Base-by-base conservation (phyloP, 2,113 vertebrate genomes). In the Drymodes brunneopygia region DNA sequence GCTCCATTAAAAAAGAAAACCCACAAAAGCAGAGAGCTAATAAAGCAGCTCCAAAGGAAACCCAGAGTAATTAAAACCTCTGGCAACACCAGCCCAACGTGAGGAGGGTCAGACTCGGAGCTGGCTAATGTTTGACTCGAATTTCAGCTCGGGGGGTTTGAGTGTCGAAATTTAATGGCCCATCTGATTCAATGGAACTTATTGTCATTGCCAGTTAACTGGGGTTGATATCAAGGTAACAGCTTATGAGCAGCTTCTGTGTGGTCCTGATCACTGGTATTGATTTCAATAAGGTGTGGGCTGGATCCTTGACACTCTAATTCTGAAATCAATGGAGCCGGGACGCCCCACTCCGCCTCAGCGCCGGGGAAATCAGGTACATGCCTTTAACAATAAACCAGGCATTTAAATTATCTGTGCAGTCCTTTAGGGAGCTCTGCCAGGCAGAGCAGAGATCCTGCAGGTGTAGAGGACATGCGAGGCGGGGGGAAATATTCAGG, bases 301-400 rank as follows among this genome's bases (percentile, higher is more conserved):
- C 81, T 86, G 90, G 93, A 79, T 94, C 90, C 69, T 71, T 88
- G 90, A 92, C 94, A 86, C 82, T 84, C 85, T 93, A 95, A 96
- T 96, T 92, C 83, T 69, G 86, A 86, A 93, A 94, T 96, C 88
- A 93, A 95, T 96, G 95, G 88, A 88, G 65, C 90, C 42, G 79
- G 86, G 82, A 81, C 19, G 5, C 73, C 56, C 88, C 48, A 56
- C 86, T 92, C 80, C 1, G 5, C 82, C 90, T 86, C 88, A 88
- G 54, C 0, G 2, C 60, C 60, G 1, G 79, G 80, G 72, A 96
- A 92, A 96, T 96, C 82, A 81, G 88, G 93, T 92, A 88, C 82
- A 92, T 90, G 93, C 90, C 87, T 97, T 81, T 86, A 86, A 93
- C 90, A 95, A 94, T 96, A 96, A 96, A 86, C 48, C 90, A 96